Base-by-base conservation (phyloP, 2,797 vertebrate genomes). In the Gymnodraco acuticeps region DNA sequence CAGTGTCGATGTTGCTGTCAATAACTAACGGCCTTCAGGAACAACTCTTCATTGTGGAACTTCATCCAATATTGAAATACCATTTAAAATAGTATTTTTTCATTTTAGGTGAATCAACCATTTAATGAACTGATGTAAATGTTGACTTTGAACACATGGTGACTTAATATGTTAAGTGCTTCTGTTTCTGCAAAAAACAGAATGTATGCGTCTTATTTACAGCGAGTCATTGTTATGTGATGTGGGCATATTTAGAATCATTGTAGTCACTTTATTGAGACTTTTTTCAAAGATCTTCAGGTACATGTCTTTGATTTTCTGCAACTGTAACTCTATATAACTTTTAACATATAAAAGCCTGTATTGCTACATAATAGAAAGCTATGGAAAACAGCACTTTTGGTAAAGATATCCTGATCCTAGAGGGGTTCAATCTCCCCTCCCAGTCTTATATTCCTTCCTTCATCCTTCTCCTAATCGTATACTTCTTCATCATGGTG, bases 381-480 rank as follows among this genome's bases (percentile, higher is more conserved):
- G 54, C 17, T 1, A 92, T 93, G 92, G 86, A 87, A 27, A 94
- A 94, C 74, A 17, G 47, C 46, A 88, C 87, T 12, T 63, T 70
- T 3, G 38, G 9, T 10, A 19, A 15, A 2, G 69, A 84, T 1
- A 1, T 91, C 2, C 65, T 94, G 10, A 55, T 68, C 7, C 27
- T 93, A 17, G 91, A 94, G 10, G 82, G 87, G 43, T 51, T 93
- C 51, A 77, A 73, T 27, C 10, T 92, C 50, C 55, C 64, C 33
- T 31, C 53, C 0, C 38, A 53, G 31, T 84, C 80, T 1, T 72
- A 20, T 9, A 27, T 86, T 5, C 76, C 83, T 0, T 59, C 68
- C 23, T 93, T 93, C 17, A 33, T 78, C 61, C 2, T 91, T 53
- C 65, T 92, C n/a, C 58, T 91, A 13, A 5, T 91, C 11, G 9